Evolutionary conservation across 2,113 vertebrate species (phyloP).

Genomic region (Aythya baeri): DNA sequence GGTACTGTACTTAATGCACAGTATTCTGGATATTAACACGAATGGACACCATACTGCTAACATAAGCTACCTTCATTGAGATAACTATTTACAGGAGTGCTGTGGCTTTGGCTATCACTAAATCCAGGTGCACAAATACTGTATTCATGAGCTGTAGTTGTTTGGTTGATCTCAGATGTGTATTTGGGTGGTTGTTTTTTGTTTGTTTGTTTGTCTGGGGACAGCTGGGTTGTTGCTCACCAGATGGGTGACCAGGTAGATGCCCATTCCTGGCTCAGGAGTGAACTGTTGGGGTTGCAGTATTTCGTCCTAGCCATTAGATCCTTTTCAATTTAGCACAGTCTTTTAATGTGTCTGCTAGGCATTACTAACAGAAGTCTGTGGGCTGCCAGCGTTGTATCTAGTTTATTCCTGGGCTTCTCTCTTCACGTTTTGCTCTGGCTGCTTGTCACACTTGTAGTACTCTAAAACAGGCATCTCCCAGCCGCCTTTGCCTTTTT

Average conservation of each 20-base stretch:
- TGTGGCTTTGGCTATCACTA: neutral
- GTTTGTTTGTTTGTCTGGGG: neutral
- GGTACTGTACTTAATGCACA: neutral
- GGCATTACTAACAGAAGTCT: neutral
- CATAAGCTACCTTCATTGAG: neutral
- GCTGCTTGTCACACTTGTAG: neutral
- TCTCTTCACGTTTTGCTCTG: neutral
- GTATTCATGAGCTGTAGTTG: neutral
- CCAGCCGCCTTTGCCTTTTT: neutral
- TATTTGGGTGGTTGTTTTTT: neutral
- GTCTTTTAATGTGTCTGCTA: neutral
- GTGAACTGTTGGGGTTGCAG: neutral
- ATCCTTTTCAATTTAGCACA: neutral
- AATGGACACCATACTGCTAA: neutral
- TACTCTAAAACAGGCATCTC: neutral
- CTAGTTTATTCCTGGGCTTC: neutral
- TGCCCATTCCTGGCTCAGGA: neutral
- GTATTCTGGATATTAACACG: neutral
- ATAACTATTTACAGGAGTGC: neutral
- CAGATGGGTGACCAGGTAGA: neutral
- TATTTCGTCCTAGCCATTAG: rapidly evolving
- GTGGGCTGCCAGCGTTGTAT: neutral
- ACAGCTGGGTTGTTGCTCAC: neutral
- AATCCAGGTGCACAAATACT: neutral
- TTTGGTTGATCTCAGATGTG: neutral